Conservation (phyloP, 1,140 invertebrate genomes). For the Carcinoscorpius rotundicauda region DNA sequence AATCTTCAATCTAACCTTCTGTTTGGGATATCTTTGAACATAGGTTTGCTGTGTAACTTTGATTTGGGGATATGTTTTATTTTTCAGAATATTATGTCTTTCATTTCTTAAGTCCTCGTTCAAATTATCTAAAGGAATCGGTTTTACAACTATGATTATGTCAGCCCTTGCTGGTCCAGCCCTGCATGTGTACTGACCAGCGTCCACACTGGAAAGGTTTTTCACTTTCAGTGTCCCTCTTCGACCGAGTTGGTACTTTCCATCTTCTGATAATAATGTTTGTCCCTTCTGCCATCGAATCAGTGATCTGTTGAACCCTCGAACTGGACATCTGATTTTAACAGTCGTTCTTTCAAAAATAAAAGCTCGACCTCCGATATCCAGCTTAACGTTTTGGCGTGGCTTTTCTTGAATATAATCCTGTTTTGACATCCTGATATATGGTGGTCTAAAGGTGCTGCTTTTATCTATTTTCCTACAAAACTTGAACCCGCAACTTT, state of each 20-base stretch:
- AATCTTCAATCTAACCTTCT: too few species aligned
- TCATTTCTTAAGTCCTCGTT: too few species aligned
- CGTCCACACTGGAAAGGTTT: slow-evolving; percentile 57
- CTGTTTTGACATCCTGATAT: too few species aligned
- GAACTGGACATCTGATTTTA: slow-evolving; percentile 68
- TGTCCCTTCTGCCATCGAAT: slow-evolving; percentile 45
- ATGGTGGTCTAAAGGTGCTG: too few species aligned
- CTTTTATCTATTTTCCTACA: too few species aligned
- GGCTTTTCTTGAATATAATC: slow-evolving; percentile 44
- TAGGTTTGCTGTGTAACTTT: too few species aligned
- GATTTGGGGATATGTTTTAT: too few species aligned
- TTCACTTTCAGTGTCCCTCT: slow-evolving; percentile 58
- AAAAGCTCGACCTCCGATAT: slow-evolving; percentile 64
- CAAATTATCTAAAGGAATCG: neutral
- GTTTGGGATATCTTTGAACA: too few species aligned
- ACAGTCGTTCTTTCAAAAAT: slow-evolving; percentile 73
- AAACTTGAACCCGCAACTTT: too few species aligned
- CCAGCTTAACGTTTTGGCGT: slow-evolving; percentile 29
- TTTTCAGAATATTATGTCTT: too few species aligned
- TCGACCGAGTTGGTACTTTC: neutral
- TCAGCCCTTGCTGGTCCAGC: slow-evolving; percentile 14
- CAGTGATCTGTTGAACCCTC: slow-evolving; percentile 30
- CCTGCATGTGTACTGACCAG: slow-evolving; percentile 64
- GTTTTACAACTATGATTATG: slow-evolving; percentile 8
- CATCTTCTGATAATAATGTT: neutral